Evolutionary conservation across 1,140 invertebrate genomes (phyloP).

Genomic region (Rhynchophorus ferrugineus): DNA sequence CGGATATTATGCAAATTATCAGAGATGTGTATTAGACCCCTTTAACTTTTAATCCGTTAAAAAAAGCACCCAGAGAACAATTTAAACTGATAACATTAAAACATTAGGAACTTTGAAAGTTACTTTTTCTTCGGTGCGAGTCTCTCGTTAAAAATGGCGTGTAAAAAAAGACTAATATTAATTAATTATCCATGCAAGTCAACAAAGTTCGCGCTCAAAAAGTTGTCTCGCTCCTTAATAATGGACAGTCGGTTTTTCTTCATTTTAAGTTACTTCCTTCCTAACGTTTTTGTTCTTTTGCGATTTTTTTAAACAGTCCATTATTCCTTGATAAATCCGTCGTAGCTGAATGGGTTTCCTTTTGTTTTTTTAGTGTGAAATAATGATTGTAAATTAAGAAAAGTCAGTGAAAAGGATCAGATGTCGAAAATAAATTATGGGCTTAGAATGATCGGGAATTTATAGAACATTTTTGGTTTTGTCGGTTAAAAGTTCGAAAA

Average conservation of each 20-base stretch:
- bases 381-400: no score
- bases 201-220: constrained; percentile 17
- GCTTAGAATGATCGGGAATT: no score
- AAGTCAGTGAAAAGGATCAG: no score
- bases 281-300: no score
- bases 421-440: no score
- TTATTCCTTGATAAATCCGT: not conserved
- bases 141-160: constrained; percentile 22
- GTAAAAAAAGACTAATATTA: constrained; percentile 24
- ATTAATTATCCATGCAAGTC: constrained; percentile 25
- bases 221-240: constrained; percentile 12
- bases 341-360: not conserved
- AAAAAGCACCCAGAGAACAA: constrained; percentile 22
- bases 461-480: no score
- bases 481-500: no score
- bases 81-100: constrained; percentile 23
- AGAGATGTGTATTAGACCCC: constrained; percentile 22
- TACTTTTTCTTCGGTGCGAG: constrained; percentile 21
- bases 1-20: constrained; percentile 22
- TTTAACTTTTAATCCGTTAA: constrained; percentile 18
- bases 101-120: constrained; percentile 22
- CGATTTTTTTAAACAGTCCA: not conserved
- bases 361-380: no score
- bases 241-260: constrained; percentile 15
- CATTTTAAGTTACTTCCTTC: no score